phyloP scores from a whole-genome alignment of 2,888 invertebrate species.

The Agriopis leucophaearia region DNA sequence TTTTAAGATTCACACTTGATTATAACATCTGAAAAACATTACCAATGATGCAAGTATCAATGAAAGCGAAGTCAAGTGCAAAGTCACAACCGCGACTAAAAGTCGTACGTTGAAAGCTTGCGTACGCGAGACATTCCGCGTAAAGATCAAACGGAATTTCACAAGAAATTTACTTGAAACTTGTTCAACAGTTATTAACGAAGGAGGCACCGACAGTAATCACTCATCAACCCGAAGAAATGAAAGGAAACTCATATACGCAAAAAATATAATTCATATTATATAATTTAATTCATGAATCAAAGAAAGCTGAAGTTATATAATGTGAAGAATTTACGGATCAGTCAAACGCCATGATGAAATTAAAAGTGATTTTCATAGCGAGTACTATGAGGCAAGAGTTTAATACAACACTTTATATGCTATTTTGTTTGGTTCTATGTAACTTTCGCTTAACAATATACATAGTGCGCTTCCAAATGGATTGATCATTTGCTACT shows the following conservation, averaged over 20 bases:
- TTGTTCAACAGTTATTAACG: conserved; percentile 38
- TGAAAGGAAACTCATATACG: conserved; percentile 51
- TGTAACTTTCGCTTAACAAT: conserved; percentile 69
- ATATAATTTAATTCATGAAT: conserved; percentile 59
- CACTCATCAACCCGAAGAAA: conserved; percentile 43
- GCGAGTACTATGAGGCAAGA: conserved; percentile 49
- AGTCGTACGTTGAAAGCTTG: conserved; percentile 8
- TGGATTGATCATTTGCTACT: conserved; percentile 58
- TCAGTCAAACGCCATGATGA: conserved; percentile 48
- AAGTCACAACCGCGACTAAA: conserved; percentile 10
- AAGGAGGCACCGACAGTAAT: conserved; percentile 39
- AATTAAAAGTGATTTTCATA: conserved; percentile 51
- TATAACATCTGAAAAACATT: too few species aligned
- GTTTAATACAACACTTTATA: conserved; percentile 73
- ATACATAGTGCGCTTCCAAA: conserved; percentile 57
- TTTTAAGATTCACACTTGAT: too few species aligned
- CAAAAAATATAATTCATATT: conserved; percentile 49
- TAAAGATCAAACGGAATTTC: conserved; percentile 39
- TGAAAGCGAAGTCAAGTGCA: conserved; percentile 26
- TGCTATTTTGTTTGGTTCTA: conserved; percentile 60
- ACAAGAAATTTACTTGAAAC: conserved; percentile 37
- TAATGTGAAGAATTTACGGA: conserved; percentile 43
- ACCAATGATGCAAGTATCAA: not conserved
- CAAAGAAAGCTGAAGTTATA: conserved; percentile 59
- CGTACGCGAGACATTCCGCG: conserved; percentile 26